Percentiles rank a stretch among this genome's conserved stretches.
Evolutionary conservation across 2,113 vertebrate species (phyloP).

Genomic region (Oryctolagus cuniculus): mOryCun1.1 NC_091440.1:61319501-61320000

Average conservation of each 20-base stretch:
- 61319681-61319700: conserved; percentile 63
- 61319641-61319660: neutral
- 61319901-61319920: conserved; percentile 47
- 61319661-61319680: conserved; percentile 53
- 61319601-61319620: neutral
- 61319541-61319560: conserved; percentile 74
- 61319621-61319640: neutral
- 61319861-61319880: conserved; percentile 52
- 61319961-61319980: conserved; percentile 28
- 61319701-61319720: neutral
- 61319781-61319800: conserved; percentile 53
- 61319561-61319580: neutral
- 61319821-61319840: conserved; percentile 73
- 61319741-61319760: conserved; percentile 54
- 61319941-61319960: conserved; percentile 30
- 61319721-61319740: conserved; percentile 23
- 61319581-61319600: neutral
- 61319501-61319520: conserved; percentile 61
- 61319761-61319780: conserved; percentile 38
- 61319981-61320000: conserved; percentile 64
- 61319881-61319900: conserved; percentile 61
- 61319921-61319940: conserved; percentile 59
- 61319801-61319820: conserved; percentile 78
- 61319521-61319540: conserved; percentile 65
- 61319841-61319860: conserved; percentile 66